A percentile compares a stretch with the other conserved stretches of the same genome.
These are phyloP conservation scores for Hydrotaea cyrtoneurina DNA, from an alignment of 2,888 invertebrate species.

Conservation along the genomic window DNA sequence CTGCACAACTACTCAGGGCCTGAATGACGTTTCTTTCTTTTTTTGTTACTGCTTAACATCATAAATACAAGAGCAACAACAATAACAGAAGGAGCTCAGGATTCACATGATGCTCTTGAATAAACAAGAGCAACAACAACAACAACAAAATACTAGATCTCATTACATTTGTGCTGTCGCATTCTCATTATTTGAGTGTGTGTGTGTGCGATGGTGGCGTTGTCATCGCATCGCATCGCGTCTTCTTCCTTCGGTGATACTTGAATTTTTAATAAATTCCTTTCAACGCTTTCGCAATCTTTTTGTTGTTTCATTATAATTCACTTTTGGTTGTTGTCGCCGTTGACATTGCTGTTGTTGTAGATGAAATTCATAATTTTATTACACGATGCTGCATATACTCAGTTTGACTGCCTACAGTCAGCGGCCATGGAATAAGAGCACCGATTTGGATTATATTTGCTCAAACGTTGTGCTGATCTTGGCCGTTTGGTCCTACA, in stretches of 20 bases:
- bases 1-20: not conserved
- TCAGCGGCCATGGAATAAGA: not conserved
- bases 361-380: constrained; percentile 66
- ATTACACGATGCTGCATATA: constrained; percentile 60
- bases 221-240: constrained; percentile 50
- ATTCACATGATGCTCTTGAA: constrained; percentile 50
- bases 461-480: too few relatives aligned
- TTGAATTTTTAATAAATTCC: constrained; percentile 77
- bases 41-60: not conserved
- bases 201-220: not conserved
- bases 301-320: constrained; percentile 64
- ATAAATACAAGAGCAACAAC: not conserved
- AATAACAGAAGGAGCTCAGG: not conserved
- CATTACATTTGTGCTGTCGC: constrained; percentile 59
- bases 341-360: constrained; percentile 22
- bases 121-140: not conserved
- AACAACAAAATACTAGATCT: constrained; percentile 52
- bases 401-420: not conserved
- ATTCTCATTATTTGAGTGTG: not conserved
- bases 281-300: constrained; percentile 66
- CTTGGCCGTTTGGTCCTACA: too few relatives aligned
- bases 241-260: constrained; percentile 72
- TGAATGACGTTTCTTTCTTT: not conserved
- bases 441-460: too few relatives aligned
- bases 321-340: constrained; percentile 42